Conservation (phyloP, 1,140 invertebrate species). For the Stegodyphus dumicola region DNA sequence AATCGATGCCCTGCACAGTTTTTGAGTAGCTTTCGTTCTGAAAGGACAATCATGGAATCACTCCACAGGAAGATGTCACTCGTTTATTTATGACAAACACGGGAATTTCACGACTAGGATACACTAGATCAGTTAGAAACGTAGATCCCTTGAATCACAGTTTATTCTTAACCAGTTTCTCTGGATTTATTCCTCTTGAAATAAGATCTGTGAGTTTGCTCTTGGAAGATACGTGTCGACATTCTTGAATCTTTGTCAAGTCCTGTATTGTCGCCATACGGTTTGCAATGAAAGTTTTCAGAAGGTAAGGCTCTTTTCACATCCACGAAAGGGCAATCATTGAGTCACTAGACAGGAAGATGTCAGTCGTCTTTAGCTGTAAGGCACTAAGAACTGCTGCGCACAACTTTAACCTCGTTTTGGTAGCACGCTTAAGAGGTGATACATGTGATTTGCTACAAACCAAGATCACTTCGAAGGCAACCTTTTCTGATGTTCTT, state of each 20-base stretch:
- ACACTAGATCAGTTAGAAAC: background rate
- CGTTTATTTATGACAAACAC: background rate
- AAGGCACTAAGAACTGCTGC: background rate
- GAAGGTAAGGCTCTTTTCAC: background rate
- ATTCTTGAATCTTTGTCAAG: background rate
- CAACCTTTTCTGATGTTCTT: background rate
- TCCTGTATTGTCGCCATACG: background rate
- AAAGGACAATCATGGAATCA: too few species aligned
- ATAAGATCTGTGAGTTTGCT: background rate
- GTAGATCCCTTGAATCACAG: slow-evolving; percentile 14
- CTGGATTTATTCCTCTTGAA: background rate
- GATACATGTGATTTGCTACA: background rate
- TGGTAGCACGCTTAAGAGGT: background rate
- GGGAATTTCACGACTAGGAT: background rate
- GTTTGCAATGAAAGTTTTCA: background rate
- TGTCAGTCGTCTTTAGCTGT: background rate
- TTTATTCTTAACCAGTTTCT: background rate
- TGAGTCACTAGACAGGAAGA: background rate
- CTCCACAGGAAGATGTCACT: too few species aligned
- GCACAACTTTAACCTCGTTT: background rate
- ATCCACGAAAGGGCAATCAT: background rate
- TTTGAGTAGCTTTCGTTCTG: too few species aligned
- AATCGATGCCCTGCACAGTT: too few species aligned
- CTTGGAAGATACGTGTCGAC: background rate
- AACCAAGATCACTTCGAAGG: background rate